Percentiles rank a stretch among this genome's conserved stretches.
Conservation (phyloP, 1,140 invertebrate genomes). For the Diachasmimorpha longicaudata region DNA sequence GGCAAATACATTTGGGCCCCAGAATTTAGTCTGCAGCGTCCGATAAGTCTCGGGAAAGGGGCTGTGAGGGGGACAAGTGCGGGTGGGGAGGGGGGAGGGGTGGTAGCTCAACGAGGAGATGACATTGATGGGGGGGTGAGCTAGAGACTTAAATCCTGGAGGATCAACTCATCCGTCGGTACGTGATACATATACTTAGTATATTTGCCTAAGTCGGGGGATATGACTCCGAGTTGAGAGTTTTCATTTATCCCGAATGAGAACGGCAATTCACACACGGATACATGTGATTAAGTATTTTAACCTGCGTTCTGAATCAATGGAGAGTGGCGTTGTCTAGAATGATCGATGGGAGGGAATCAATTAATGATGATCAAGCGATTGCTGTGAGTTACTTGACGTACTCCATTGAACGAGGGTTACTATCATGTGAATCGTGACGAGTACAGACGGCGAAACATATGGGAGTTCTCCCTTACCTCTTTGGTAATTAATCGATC, state of each 20-base stretch:
- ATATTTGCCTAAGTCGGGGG: slow-evolving; percentile 29
- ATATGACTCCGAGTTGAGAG: background rate
- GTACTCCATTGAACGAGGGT: background rate
- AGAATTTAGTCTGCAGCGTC: slow-evolving; percentile 45
- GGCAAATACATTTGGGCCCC: slow-evolving; percentile 24
- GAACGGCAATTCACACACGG: background rate
- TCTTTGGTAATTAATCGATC: background rate
- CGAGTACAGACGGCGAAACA: background rate
- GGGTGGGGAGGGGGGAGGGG: too few relatives aligned
- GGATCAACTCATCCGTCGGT: slow-evolving; percentile 63
- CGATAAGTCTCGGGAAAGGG: slow-evolving; percentile 58
- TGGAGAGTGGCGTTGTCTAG: background rate
- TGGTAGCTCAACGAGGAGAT: slow-evolving; percentile 50
- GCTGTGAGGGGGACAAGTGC: slow-evolving; percentile 41
- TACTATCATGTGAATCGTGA: background rate
- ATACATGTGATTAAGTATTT: too few relatives aligned
- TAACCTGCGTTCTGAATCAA: too few relatives aligned
- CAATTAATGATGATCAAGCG: background rate
- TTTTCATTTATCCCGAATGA: background rate
- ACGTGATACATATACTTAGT: slow-evolving; percentile 58
- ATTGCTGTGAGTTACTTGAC: background rate
- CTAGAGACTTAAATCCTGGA: slow-evolving; percentile 53
- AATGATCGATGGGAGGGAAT: background rate
- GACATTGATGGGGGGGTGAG: slow-evolving; percentile 59
- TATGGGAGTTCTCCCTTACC: background rate